Conservation (phyloP, 2,797 vertebrate species). For the Amazona finschi region DNA sequence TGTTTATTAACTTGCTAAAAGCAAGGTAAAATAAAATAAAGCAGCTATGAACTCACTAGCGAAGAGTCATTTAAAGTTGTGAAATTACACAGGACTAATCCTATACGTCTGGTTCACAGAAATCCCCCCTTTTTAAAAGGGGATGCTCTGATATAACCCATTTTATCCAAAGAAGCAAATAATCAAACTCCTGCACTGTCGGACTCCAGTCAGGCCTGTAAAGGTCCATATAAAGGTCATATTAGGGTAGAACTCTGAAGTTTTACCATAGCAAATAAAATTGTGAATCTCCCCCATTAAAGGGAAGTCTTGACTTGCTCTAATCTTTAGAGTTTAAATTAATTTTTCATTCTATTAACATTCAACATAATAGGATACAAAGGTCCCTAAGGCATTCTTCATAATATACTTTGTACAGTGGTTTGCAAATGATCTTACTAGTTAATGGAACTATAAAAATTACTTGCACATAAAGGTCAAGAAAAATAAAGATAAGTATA, state of each 20-base stretch:
- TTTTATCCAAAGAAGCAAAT: neutral
- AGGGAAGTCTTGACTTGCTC: conserved; percentile 33
- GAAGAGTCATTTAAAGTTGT: neutral
- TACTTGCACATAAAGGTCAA: conserved; percentile 76
- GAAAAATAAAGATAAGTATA: conserved; percentile 73
- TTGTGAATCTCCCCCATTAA: conserved; percentile 27
- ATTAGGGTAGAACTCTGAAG: conserved; percentile 19
- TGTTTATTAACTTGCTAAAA: neutral
- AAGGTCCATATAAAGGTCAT: neutral
- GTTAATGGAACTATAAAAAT: conserved; percentile 80
- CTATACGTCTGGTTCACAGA: neutral
- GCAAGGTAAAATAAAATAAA: neutral
- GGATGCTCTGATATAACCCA: neutral
- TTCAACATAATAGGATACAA: conserved; percentile 61
- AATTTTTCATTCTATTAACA: conserved; percentile 73
- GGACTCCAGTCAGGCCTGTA: neutral
- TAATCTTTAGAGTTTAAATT: conserved; percentile 67
- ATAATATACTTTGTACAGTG: conserved; percentile 70
- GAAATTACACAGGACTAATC: neutral
- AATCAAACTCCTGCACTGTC: neutral
- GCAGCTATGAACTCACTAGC: neutral
- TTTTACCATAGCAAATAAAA: conserved; percentile 24
- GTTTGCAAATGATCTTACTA: conserved; percentile 75
- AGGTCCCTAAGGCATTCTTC: conserved; percentile 64
- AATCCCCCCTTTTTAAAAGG: neutral